Percentiles rank a stretch among this genome's conserved stretches.
Conservation (phyloP, 2,888 invertebrate species). For the Psococerastis gibbosa region DNA sequence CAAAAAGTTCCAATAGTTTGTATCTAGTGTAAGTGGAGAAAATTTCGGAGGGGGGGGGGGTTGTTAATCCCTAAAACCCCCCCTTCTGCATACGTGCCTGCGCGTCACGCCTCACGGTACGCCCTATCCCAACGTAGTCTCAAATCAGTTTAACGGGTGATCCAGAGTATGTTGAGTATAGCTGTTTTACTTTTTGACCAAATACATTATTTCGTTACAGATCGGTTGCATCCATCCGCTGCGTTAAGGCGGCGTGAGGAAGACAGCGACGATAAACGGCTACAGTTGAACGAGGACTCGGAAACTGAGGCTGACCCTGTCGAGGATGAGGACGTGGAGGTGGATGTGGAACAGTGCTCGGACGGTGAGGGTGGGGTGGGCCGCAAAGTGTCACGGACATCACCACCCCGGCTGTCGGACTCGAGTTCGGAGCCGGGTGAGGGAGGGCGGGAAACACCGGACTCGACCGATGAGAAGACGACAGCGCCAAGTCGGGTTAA, state of each 20-base stretch:
- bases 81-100: too few species aligned
- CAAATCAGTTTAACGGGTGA: too few species aligned
- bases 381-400: neutral
- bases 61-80: too few species aligned
- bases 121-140: too few species aligned
- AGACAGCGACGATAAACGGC: neutral
- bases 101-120: too few species aligned
- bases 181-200: too few species aligned
- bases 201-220: slow-evolving; percentile 1
- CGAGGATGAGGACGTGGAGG: slow-evolving; percentile 45
- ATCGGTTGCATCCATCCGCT: slow-evolving; percentile 2
- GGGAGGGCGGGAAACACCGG: slow-evolving; percentile 5
- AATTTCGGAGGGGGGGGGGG: too few species aligned
- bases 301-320: slow-evolving; percentile 28
- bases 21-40: too few species aligned
- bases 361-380: slow-evolving; percentile 37
- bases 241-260: slow-evolving; percentile 7
- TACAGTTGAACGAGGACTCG: neutral
- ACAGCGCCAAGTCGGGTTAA: slow-evolving; percentile 24
- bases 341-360: slow-evolving; percentile 51
- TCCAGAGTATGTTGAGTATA: too few species aligned
- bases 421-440: slow-evolving; percentile 5
- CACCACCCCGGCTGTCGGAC: slow-evolving; percentile 1
- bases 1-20: too few species aligned
- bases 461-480: slow-evolving; percentile 13